Base-by-base conservation (phyloP, 2,797 vertebrate genomes). In the Hyperoplus lanceolatus region DNA sequence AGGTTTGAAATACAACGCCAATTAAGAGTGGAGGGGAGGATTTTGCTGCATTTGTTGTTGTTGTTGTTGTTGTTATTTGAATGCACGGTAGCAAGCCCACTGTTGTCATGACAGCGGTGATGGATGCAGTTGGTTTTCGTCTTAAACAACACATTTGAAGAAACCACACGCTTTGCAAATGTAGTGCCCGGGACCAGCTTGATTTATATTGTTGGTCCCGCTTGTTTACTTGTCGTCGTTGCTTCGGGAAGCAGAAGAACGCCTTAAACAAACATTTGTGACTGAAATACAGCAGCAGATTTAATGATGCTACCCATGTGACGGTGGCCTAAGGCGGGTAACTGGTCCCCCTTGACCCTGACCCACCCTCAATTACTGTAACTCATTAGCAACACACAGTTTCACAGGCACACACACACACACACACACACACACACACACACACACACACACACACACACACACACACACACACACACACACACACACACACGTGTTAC, bases 41-140 rank as follows among this genome's bases (percentile, higher is more conserved):
- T 77, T 77, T 88, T 75, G 80, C 70, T 80, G 83, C 74, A 42
- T 65, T 73, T 81, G 46, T 82, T 87, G 29, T 29, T 29, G 68
- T 73, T 81, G 46, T 82, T 87, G 29, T 29, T 29, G 29, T 29
- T 29, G 13, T 74, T 81, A 66, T 65, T 65, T 70, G 43, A 42
- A 73, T 66, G 53, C 60, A 58, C 60, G 62, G 78, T 82, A 87
- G 89, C 62, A 38, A 88, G 85, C 70, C 74, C 36, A 3, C 39
- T 67, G 76, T 55, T 73, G 69, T 62, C 80, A 79, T 51, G 82
- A 75, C 62, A 39, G 10, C 65, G 6, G 61, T 61, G 53, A 75
- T 77, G 56, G 69, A 77, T 75, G 59, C 57, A 55, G 55, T 38
- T 73, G 51, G 39, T 77, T 29, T 73, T 61, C 36, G 50, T 65